Percentiles rank a stretch among this genome's conserved stretches.
Conservation (phyloP, 2,113 vertebrate species). For the Megalops atlanticus region DNA sequence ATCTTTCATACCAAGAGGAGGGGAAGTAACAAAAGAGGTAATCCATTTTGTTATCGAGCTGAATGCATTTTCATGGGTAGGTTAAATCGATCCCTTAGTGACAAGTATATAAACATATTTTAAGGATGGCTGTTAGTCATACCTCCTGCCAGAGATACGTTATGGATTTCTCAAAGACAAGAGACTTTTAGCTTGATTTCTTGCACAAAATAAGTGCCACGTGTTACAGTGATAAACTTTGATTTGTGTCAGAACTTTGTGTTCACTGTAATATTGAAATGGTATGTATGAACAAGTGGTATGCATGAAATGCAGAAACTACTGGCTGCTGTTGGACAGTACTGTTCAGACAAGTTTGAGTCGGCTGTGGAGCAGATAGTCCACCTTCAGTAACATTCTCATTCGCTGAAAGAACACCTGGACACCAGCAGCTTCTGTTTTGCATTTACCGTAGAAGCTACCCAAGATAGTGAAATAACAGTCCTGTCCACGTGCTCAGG, state of each 20-base stretch:
- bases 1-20: neutral
- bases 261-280: neutral
- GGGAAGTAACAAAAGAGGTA: neutral
- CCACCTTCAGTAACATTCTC: too few relatives aligned
- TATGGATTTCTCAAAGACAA: neutral
- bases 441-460: too few relatives aligned
- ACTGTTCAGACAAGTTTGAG: conserved; percentile 21
- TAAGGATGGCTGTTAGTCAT: neutral
- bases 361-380: neutral
- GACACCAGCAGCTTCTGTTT: too few relatives aligned
- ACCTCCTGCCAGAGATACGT: neutral
- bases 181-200: neutral
- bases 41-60: neutral
- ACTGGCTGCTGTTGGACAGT: neutral
- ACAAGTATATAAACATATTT: neutral
- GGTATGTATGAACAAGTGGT: neutral
- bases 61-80: neutral
- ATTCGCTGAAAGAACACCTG: too few relatives aligned
- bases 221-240: neutral
- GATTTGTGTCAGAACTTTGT: neutral
- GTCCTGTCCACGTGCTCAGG: too few relatives aligned
- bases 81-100: neutral
- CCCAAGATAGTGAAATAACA: too few relatives aligned
- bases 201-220: neutral
- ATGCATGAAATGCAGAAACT: conserved; percentile 3